phyloP scores from a whole-genome alignment of 2,888 invertebrate genomes.

The Leptinotarsa haldemani region DNA sequence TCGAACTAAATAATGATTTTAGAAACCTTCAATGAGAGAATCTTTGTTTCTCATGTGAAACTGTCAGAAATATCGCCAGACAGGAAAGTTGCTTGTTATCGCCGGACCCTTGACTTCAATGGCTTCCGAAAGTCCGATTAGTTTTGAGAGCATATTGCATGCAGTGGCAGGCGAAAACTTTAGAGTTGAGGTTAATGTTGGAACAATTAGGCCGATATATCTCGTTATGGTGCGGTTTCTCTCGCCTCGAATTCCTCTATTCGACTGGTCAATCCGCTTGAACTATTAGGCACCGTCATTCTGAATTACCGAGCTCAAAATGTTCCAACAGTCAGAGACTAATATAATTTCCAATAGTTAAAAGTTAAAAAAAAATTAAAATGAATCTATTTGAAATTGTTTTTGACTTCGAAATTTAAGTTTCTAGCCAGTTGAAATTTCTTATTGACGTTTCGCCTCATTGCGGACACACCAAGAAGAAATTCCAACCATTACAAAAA shows the following conservation, averaged over 20 bases:
- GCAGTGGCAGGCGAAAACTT: conserved; percentile 2
- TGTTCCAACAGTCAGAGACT: not conserved
- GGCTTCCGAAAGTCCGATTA: not conserved
- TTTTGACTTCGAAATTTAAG: too few relatives aligned
- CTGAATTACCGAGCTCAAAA: not conserved
- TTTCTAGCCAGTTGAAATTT: too few relatives aligned
- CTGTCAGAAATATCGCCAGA: not conserved
- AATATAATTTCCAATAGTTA: not conserved
- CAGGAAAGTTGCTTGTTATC: not conserved
- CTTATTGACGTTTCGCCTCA: too few relatives aligned
- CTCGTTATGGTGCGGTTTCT: conserved; percentile 1
- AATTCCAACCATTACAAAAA: too few relatives aligned
- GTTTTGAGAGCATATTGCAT: conserved; percentile 3
- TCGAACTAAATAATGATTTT: too few relatives aligned
- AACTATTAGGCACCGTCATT: not conserved
- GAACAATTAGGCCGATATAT: conserved; percentile 11
- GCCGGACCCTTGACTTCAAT: not conserved
- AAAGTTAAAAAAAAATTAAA: not conserved
- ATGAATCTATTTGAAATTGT: not conserved
- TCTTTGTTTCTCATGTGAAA: not conserved
- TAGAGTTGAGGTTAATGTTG: conserved; percentile 3
- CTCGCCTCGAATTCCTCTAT: not conserved
- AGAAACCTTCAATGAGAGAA: not conserved
- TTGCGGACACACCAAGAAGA: too few relatives aligned
- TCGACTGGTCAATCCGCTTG: conserved; percentile 6